Conservation (phyloP, 2,113 vertebrate genomes). For the Phaethornis superciliosus region DNA sequence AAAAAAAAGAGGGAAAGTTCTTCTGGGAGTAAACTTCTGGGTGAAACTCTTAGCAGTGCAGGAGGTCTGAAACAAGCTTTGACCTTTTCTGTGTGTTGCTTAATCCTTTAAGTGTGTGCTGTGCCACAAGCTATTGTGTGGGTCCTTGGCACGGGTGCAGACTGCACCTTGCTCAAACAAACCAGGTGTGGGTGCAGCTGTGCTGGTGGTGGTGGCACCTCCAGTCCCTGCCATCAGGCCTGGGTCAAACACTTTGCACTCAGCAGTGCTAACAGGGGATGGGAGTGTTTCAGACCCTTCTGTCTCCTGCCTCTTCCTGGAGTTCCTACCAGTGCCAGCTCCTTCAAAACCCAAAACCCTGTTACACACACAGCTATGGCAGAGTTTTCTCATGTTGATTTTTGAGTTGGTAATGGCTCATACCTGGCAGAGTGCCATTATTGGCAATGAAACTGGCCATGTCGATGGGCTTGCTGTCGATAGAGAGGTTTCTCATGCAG, state of each 20-base stretch:
- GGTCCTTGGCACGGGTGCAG: not conserved
- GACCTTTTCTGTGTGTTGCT: not conserved
- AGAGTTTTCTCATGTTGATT: not conserved
- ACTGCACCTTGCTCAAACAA: not conserved
- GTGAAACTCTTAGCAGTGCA: not conserved
- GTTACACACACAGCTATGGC: not conserved
- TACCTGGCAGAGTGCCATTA: constrained; percentile 92
- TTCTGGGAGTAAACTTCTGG: not conserved
- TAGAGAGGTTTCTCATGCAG: constrained; percentile 93
- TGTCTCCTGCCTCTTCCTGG: not conserved
- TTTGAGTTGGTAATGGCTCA: not conserved
- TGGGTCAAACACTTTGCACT: not conserved
- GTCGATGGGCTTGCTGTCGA: constrained; percentile 88
- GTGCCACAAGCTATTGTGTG: not conserved
- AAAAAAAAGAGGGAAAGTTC: not conserved
- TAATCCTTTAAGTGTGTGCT: not conserved
- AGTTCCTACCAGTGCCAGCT: accelerated
- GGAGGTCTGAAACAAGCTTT: not conserved
- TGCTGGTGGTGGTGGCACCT: not conserved
- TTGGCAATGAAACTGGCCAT: constrained; percentile 96
- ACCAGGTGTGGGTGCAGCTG: not conserved
- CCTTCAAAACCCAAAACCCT: accelerated
- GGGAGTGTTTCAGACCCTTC: not conserved
- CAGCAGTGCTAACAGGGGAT: not conserved
- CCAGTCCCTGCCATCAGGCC: accelerated